A percentile compares a stretch with the other conserved stretches of the same genome.
These are phyloP conservation scores for Diplolepis rosae DNA, from an alignment of 2,888 invertebrate species.

Conservation along the genomic window DNA sequence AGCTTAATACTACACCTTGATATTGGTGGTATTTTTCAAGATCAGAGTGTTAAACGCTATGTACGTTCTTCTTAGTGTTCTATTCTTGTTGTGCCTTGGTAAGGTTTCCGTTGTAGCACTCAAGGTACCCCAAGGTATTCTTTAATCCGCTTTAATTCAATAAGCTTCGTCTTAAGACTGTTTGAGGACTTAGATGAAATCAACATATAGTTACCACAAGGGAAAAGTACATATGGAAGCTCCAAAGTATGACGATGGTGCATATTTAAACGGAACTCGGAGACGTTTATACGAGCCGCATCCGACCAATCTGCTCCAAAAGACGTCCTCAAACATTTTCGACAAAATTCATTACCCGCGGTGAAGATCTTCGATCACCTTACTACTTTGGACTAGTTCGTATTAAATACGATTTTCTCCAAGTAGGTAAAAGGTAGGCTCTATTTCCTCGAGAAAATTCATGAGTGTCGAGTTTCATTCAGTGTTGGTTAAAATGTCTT, in stretches of 20 bases:
- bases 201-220: conserved; percentile 51
- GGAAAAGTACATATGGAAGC: conserved; percentile 63
- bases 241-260: conserved; percentile 47
- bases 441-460: not conserved
- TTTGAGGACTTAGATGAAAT: conserved; percentile 66
- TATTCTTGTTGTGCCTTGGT: conserved; percentile 59
- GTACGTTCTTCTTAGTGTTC: conserved; percentile 46
- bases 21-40: not conserved
- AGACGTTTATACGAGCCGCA: conserved; percentile 63
- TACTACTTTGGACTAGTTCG: conserved; percentile 66
- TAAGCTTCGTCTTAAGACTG: conserved; percentile 70
- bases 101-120: conserved; percentile 66
- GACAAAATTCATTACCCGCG: conserved; percentile 55
- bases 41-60: conserved; percentile 46
- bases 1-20: conserved; percentile 28
- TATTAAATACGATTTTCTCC: conserved; percentile 67
- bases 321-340: conserved; percentile 56
- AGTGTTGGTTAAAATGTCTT: no score
- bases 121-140: conserved; percentile 69
- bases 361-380: conserved; percentile 47
- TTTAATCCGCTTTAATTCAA: conserved; percentile 70
- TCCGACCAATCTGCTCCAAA: conserved; percentile 59
- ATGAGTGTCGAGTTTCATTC: no score
- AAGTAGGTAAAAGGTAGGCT: conserved; percentile 57
- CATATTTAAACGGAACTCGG: conserved; percentile 64